phyloP scores from a whole-genome alignment of 2,113 vertebrate genomes.

The Taxidea taxus region DNA sequence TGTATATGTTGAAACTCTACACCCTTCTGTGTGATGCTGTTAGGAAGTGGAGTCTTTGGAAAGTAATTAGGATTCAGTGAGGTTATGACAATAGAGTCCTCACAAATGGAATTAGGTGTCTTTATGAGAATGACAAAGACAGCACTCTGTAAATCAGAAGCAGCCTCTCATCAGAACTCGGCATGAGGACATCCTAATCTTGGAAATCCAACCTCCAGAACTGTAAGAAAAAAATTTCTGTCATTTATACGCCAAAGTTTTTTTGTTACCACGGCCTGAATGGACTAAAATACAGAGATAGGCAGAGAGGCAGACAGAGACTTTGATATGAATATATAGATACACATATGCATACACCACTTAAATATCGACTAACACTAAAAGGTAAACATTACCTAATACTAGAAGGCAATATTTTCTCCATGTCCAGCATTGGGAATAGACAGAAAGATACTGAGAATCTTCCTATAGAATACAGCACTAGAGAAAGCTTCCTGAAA shows the following conservation, averaged over 20 bases:
- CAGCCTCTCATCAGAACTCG: neutral
- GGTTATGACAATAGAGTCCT: neutral
- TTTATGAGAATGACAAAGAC: neutral
- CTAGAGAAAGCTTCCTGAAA: neutral
- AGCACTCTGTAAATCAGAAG: neutral
- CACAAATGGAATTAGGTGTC: neutral
- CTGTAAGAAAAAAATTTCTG: neutral
- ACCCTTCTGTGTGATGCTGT: neutral
- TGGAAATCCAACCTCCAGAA: neutral
- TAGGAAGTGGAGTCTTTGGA: neutral
- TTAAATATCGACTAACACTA: neutral
- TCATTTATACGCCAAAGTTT: neutral
- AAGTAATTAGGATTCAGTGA: neutral
- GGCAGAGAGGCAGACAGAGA: neutral
- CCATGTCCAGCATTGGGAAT: neutral
- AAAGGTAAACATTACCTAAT: neutral
- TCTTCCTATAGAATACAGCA: neutral
- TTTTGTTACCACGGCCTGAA: neutral
- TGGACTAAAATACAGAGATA: neutral
- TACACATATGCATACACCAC: neutral
- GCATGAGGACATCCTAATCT: neutral
- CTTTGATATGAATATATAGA: neutral
- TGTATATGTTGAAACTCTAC: neutral
- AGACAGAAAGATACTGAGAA: neutral
- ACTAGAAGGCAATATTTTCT: neutral